Base-by-base conservation (phyloP, 1,140 invertebrate species). In the Artemia franciscana region DNA sequence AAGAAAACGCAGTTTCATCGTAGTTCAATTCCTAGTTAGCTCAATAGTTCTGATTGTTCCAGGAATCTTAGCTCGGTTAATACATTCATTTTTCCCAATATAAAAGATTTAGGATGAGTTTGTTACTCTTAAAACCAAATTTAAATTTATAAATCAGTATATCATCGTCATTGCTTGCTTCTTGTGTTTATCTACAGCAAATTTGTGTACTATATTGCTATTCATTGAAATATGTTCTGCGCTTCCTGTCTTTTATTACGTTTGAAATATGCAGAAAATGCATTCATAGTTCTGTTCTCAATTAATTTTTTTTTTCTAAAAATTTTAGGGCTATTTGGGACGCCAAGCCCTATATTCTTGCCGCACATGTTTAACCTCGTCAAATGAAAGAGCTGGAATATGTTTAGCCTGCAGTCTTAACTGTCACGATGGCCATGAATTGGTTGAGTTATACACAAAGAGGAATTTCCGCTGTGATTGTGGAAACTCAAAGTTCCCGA, bases 361-460 rank as follows among this genome's bases (percentile, higher is more conserved):
- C 71, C 74, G 85, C 60, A 98, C 93, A 0, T 98, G 95, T 72
- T 80, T 81, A 62, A 74, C 71, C 5, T 67, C 68, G 39, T 65
- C 69, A 15, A 70, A 73, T 15, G 78, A 80, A 66, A 73, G 76
- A 62, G 89, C 90, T 61, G 92, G 88, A 28, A 73, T 98, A 23
- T 99, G 95, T 73, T 76, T 98, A 4, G 95, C 92, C 15, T 99
- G 95, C 72, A 88, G 85, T 68, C 84, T 90, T 65, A 81, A 84
- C 65, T 99, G 95, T 69, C 95, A 99, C 72, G 91, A 94, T 69
- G 88, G 86, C 25, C 95, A 98, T 75, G 87, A 97, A 23, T 78
- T 99, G 1, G 77, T 94, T 63, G 95, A 99, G 74, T 77, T 99
- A 0, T 99, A 98, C 70, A 98, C 95, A 0, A 98, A 98, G 75